These are phyloP conservation scores for Chondrilla cf. caribensis DNA, from an alignment of 37 sponge, comb jelly and placozoan species.

Conservation along the genomic window DNA sequence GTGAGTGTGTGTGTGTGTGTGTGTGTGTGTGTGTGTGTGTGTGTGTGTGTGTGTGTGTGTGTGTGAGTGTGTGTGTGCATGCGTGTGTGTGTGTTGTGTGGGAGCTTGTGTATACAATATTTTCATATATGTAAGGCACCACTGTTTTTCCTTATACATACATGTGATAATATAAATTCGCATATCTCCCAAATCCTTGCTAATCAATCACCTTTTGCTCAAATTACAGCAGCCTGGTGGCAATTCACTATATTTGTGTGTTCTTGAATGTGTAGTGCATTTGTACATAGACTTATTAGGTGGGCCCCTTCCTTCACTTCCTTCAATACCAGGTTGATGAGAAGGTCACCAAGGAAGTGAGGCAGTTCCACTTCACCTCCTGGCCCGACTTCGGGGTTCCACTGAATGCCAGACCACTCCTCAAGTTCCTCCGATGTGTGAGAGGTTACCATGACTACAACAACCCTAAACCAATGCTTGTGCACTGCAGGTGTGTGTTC, in stretches of 20 bases:
- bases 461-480: conserved; percentile 50
- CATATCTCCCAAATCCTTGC: too few species aligned
- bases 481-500: conserved; percentile 67
- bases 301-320: neutral
- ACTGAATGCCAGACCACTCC: conserved; percentile 49
- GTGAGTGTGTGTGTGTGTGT: too few species aligned
- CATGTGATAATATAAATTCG: too few species aligned
- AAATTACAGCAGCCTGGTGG: too few species aligned
- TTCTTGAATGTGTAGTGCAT: neutral
- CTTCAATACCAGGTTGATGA: neutral
- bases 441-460: conserved; percentile 30
- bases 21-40: conserved; percentile 19
- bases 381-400: conserved; percentile 89
- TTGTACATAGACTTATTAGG: neutral
- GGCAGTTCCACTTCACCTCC: conserved; percentile 66
- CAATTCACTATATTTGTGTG: too few species aligned
- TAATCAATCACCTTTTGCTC: too few species aligned
- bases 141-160: too few species aligned
- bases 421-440: conserved; percentile 52
- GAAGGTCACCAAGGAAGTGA: conserved; percentile 21
- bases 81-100: neutral
- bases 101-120: too few species aligned
- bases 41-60: conserved; percentile 8
- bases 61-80: conserved; percentile 39
- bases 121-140: too few species aligned